phyloP scores from a whole-genome alignment of 2,888 invertebrate genomes.

The Dynastes maya region DNA sequence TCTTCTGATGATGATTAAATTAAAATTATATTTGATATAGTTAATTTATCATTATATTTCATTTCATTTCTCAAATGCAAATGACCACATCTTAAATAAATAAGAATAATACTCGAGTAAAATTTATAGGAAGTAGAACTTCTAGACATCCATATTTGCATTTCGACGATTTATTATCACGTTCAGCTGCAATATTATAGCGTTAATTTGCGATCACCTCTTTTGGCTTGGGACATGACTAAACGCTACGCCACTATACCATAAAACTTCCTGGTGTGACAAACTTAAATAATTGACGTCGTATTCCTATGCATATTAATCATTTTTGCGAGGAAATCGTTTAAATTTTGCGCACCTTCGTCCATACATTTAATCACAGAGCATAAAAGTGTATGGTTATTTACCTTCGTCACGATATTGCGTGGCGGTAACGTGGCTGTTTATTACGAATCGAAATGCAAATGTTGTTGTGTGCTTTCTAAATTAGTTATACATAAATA shows the following conservation, averaged over 20 bases:
- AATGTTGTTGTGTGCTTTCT: no score
- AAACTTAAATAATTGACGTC: neutral
- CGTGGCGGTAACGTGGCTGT: neutral
- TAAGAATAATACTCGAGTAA: no score
- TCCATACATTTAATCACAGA: neutral
- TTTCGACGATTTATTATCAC: no score
- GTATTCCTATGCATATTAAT: slow-evolving; percentile 11
- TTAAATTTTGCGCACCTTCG: slow-evolving; percentile 4
- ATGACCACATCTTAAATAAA: no score
- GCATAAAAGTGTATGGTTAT: slow-evolving; percentile 3
- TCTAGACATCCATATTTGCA: no score
- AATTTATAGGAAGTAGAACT: no score
- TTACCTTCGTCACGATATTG: neutral
- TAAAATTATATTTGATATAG: no score
- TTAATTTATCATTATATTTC: no score
- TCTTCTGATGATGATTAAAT: no score
- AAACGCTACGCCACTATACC: neutral
- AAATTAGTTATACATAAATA: no score
- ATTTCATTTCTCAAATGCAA: no score
- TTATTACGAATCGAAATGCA: no score
- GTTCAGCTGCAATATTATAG: neutral
- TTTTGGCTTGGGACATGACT: slow-evolving; percentile 3
- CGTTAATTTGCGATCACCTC: slow-evolving; percentile 5
- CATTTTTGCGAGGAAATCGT: slow-evolving; percentile 19
- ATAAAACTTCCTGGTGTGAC: slow-evolving; percentile 11